These are phyloP conservation scores for Eupithecia abbreviata DNA, from an alignment of 2,888 invertebrate genomes.

Conservation along the genomic window DNA sequence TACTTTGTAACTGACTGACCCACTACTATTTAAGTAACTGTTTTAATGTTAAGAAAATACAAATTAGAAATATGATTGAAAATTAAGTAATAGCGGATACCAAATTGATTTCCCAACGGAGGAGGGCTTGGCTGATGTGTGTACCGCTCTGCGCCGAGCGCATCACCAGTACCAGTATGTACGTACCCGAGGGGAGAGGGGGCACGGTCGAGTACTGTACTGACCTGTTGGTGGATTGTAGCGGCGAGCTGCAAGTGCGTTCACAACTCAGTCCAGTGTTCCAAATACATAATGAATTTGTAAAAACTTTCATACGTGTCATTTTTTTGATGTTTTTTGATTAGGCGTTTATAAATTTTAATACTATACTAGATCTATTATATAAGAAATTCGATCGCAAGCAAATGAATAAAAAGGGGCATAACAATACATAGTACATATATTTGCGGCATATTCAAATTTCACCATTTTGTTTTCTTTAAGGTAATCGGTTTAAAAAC, in stretches of 20 bases:
- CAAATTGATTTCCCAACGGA: not conserved
- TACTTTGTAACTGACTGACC: too few relatives aligned
- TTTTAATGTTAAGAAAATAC: not conserved
- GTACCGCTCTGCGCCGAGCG: too few relatives aligned
- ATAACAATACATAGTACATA: too few relatives aligned
- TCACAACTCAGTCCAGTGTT: not conserved
- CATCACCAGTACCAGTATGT: too few relatives aligned
- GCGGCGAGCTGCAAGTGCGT: not conserved
- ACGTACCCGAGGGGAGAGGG: too few relatives aligned
- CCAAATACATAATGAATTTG: not conserved
- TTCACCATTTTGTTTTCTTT: not conserved
- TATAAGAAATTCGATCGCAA: slow-evolving; percentile 15
- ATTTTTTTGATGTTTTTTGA: slow-evolving; percentile 19
- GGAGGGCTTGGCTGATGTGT: too few relatives aligned
- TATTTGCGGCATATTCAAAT: not conserved
- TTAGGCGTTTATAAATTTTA: slow-evolving; percentile 21
- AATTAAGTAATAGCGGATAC: not conserved
- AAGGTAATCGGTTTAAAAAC: too few relatives aligned
- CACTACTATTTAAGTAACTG: too few relatives aligned
- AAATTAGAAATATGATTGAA: not conserved
- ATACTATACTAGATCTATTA: slow-evolving; percentile 6
- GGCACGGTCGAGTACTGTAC: too few relatives aligned
- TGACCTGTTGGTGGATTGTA: too few relatives aligned
- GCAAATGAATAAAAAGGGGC: slow-evolving; percentile 12
- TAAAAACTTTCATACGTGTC: slow-evolving; percentile 1